phyloP scores from a whole-genome alignment of 1,140 invertebrate genomes.

The Conus ventricosus region DNA sequence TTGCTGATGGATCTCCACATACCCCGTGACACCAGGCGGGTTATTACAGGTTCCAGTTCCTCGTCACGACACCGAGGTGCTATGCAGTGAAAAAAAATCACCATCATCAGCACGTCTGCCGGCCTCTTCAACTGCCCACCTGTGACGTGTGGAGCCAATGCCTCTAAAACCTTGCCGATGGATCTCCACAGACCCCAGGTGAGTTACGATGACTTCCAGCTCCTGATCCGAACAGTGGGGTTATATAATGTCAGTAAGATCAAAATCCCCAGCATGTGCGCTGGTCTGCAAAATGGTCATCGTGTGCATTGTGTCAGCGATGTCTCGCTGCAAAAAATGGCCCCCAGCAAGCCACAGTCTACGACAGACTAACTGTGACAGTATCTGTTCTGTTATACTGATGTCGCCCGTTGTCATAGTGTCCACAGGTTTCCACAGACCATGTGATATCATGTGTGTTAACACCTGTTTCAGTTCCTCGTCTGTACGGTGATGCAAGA shows the following conservation, averaged over 20 bases:
- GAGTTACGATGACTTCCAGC: not conserved
- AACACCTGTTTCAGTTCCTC: not conserved
- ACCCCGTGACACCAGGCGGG: not conserved
- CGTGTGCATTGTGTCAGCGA: not conserved
- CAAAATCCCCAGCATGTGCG: not conserved
- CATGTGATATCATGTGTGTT: not conserved
- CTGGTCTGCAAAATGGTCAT: not conserved
- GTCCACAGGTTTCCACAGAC: not conserved
- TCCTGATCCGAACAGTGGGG: not conserved
- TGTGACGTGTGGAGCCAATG: not conserved
- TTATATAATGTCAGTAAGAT: not conserved
- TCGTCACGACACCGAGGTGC: not conserved
- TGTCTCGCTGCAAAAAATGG: not conserved
- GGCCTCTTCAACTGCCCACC: not conserved
- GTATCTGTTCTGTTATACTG: too few relatives aligned
- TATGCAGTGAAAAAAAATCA: not conserved
- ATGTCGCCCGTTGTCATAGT: not conserved
- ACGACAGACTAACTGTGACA: too few relatives aligned
- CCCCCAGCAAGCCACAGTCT: not conserved
- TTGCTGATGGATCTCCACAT: not conserved
- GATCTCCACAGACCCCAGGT: not conserved
- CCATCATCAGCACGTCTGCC: not conserved
- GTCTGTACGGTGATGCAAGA: not conserved
- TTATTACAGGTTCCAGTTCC: not conserved
- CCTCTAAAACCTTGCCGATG: not conserved